These are phyloP conservation scores for Sinocyclocheilus rhinocerous DNA, from an alignment of 2,113 vertebrate genomes.

Conservation along the genomic window DNA sequence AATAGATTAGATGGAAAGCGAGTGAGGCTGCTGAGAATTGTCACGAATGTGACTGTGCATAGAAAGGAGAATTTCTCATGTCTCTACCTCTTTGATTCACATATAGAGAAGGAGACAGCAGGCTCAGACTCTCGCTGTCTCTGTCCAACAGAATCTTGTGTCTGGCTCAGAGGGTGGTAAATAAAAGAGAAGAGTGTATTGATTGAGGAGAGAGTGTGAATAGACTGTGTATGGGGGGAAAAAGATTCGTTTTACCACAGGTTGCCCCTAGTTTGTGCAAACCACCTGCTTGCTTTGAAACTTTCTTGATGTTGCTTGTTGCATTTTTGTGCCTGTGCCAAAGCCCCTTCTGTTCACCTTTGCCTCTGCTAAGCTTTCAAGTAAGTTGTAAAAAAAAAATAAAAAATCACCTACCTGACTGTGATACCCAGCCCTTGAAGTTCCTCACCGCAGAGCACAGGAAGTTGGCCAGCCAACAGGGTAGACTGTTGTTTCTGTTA, in stretches of 20 bases:
- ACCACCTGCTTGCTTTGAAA: constrained; percentile 5
- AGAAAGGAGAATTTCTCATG: constrained; percentile 35
- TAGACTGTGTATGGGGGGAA: not conserved
- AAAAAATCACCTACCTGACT: constrained; percentile 15
- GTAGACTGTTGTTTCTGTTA: constrained; percentile 48
- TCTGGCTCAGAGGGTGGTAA: constrained; percentile 21
- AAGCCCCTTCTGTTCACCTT: constrained; percentile 24
- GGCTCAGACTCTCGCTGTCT: constrained; percentile 23
- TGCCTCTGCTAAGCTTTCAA: constrained; percentile 22
- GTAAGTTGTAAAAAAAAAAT: constrained; percentile 9
- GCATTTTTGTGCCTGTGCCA: constrained; percentile 19
- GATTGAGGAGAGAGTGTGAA: constrained; percentile 3
- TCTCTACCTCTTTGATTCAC: constrained; percentile 37
- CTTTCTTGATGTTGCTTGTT: not conserved
- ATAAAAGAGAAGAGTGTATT: constrained; percentile 1
- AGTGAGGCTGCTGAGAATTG: constrained; percentile 6
- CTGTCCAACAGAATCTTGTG: constrained; percentile 21
- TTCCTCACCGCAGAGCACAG: constrained; percentile 41
- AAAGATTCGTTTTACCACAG: not conserved
- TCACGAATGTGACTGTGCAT: constrained; percentile 41
- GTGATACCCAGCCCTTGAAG: constrained; percentile 28
- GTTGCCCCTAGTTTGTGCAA: not conserved
- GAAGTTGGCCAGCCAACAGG: constrained; percentile 54
- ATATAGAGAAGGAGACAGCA: constrained; percentile 26
- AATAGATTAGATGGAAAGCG: constrained; percentile 6